A percentile compares a stretch with the other conserved stretches of the same genome.
These are phyloP conservation scores for Myotis pilosus DNA, from an alignment of 2,797 vertebrate species.

Conservation along the genomic window DNA sequence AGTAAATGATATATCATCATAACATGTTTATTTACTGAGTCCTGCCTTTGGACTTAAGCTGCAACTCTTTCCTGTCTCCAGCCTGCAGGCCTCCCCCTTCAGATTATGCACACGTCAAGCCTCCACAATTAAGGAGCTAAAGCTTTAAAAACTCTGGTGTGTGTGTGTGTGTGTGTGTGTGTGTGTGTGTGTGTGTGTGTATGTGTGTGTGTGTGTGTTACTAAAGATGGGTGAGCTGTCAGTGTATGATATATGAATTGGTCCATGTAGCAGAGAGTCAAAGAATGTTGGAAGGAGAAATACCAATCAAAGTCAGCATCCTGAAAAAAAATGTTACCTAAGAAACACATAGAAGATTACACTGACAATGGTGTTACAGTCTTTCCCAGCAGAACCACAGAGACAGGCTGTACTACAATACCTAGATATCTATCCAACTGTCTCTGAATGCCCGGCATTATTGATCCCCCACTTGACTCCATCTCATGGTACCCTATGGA, in stretches of 20 bases:
- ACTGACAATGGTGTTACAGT: background rate
- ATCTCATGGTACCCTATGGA: background rate
- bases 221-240: background rate
- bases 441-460: background rate
- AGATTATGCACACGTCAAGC: background rate
- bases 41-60: background rate
- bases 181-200: background rate
- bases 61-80: background rate
- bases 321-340: background rate
- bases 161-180: background rate
- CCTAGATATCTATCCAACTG: background rate
- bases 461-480: constrained; percentile 53
- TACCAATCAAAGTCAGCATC: background rate
- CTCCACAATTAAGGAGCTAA: background rate
- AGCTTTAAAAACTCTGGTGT: background rate
- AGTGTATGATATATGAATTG: background rate
- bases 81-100: background rate
- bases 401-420: too few relatives aligned
- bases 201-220: background rate
- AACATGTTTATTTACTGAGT: background rate
- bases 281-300: background rate
- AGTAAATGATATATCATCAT: background rate
- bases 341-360: background rate
- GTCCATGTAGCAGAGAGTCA: background rate
- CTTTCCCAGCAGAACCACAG: background rate